Percentiles rank a stretch among this genome's conserved stretches.
phyloP scores from a whole-genome alignment of 2,113 vertebrate species.

The Cyphomyrus discorhynchus region DNA sequence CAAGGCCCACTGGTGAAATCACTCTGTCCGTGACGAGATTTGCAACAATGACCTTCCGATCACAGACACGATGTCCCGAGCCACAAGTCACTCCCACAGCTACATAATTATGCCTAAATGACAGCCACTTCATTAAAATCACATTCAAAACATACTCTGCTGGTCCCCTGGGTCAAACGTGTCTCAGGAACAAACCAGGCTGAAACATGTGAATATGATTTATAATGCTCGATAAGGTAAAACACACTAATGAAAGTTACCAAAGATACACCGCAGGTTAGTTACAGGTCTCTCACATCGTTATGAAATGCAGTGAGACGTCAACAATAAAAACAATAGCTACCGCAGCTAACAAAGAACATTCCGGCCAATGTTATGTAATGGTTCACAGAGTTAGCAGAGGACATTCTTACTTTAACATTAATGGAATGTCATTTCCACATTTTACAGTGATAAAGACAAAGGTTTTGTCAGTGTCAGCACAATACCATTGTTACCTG shows the following conservation, averaged over 20 bases:
- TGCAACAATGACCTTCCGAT: background rate
- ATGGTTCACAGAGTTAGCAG: background rate
- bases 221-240: background rate
- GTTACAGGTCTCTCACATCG: background rate
- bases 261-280: background rate
- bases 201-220: background rate
- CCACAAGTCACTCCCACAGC: background rate
- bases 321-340: background rate
- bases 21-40: background rate
- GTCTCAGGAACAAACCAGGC: background rate
- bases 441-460: background rate
- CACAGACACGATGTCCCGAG: background rate
- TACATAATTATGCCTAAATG: background rate
- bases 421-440: background rate
- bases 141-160: background rate
- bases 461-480: background rate
- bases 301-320: background rate
- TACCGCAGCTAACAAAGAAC: background rate
- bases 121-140: background rate
- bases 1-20: background rate
- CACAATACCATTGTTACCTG: background rate
- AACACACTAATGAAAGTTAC: background rate
- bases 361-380: background rate
- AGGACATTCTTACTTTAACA: background rate
- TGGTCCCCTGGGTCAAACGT: background rate